Evolutionary conservation across 2,113 vertebrate genomes (phyloP).

Genomic region (Pyxicephalus adspersus): DNA sequence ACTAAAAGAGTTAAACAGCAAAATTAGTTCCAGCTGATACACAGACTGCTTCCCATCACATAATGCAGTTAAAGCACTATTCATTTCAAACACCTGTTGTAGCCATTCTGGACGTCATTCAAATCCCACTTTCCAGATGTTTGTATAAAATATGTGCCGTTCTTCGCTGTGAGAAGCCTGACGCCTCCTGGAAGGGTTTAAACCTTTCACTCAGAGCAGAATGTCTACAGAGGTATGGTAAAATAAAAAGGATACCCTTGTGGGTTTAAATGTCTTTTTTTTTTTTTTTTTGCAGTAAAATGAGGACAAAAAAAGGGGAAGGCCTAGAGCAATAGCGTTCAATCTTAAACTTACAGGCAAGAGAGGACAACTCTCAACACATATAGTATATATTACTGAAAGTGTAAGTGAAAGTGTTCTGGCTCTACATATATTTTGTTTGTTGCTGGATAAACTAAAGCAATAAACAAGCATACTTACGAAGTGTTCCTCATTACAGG

Average conservation of each 20-base stretch:
- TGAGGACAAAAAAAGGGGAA: no score
- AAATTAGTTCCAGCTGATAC: conserved; percentile 12
- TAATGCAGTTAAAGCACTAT: conserved; percentile 25
- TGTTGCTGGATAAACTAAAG: no score
- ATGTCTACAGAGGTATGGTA: background rate
- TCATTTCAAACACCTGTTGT: conserved; percentile 32
- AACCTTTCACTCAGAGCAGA: background rate
- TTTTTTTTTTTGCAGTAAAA: no score
- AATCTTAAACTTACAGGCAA: no score
- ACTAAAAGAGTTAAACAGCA: background rate
- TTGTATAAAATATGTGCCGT: conserved; percentile 2
- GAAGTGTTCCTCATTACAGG: no score
- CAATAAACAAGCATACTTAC: no score
- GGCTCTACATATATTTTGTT: no score
- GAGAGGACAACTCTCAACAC: no score
- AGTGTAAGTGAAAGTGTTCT: no score
- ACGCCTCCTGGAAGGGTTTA: conserved; percentile 1
- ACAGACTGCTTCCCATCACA: background rate
- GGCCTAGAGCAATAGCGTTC: no score
- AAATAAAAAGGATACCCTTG: background rate
- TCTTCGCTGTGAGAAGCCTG: background rate
- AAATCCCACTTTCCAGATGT: conserved; percentile 48
- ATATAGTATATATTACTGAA: no score
- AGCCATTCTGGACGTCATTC: conserved; percentile 36
- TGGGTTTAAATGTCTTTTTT: background rate